These are phyloP conservation scores for Syrista parreyssii DNA, from an alignment of 2,888 invertebrate genomes.

Conservation along the genomic window DNA sequence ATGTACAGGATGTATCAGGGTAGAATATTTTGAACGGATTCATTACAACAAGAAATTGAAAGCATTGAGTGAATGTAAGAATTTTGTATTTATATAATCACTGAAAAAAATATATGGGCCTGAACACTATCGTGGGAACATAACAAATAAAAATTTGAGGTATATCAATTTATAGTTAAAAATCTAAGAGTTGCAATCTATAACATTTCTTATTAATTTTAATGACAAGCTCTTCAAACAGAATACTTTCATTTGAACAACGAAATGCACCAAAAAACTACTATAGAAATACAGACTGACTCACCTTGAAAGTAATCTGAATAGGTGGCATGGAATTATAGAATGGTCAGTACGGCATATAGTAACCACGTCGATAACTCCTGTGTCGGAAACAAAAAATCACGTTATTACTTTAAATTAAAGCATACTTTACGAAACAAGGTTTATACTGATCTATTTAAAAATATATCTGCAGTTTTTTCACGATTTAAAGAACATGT, in stretches of 20 bases:
- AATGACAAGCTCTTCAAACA: background rate
- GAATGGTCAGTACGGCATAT: conserved; percentile 75
- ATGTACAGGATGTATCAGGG: too few species aligned
- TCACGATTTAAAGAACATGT: too few species aligned
- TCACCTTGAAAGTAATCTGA: conserved; percentile 20
- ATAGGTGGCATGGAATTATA: conserved; percentile 33
- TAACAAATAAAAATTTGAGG: background rate
- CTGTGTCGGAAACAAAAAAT: conserved; percentile 57
- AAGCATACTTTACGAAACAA: background rate
- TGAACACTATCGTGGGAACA: background rate
- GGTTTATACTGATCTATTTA: background rate
- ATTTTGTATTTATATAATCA: background rate
- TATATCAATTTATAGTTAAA: background rate
- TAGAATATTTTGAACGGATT: too few species aligned
- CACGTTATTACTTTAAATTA: background rate
- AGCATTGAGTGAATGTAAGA: background rate
- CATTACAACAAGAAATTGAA: too few species aligned
- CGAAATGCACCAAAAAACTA: background rate
- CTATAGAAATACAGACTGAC: conserved; percentile 21
- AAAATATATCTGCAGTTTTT: background rate
- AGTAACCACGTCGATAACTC: conserved; percentile 78
- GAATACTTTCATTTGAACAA: conserved; percentile 5
- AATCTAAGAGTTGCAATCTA: background rate
- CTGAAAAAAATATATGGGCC: background rate
- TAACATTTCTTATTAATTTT: background rate